These are phyloP conservation scores for Limnephilus lunatus DNA, from an alignment of 2,888 invertebrate species.

Conservation along the genomic window DNA sequence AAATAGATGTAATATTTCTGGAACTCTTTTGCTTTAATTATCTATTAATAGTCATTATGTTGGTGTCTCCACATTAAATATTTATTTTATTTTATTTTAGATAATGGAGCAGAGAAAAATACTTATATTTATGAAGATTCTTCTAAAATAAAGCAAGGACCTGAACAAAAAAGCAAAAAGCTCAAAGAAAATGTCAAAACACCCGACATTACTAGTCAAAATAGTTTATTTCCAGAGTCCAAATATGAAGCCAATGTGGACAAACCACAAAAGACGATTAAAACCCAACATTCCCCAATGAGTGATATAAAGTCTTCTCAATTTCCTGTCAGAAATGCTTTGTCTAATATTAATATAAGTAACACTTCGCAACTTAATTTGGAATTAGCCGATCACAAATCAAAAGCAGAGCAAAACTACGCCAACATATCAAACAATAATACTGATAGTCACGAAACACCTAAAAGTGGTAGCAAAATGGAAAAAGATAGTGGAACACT, in stretches of 20 bases:
- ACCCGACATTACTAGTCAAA: conserved; percentile 46
- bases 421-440: conserved; percentile 29
- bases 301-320: conserved; percentile 30
- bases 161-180: conserved; percentile 44
- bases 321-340: conserved; percentile 44
- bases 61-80: neutral
- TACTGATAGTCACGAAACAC: neutral
- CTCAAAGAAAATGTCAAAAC: conserved; percentile 39
- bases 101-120: conserved; percentile 32
- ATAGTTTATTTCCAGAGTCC: conserved; percentile 3
- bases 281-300: conserved; percentile 30
- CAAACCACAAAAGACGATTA: conserved; percentile 20
- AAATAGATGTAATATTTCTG: neutral
- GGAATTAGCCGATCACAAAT: conserved; percentile 38
- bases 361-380: conserved; percentile 47
- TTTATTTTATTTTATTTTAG: conserved; percentile 23
- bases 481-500: conserved; percentile 49
- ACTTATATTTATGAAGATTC: conserved; percentile 17
- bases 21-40: too few species aligned
- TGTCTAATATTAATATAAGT: conserved; percentile 44
- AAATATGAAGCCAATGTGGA: conserved; percentile 28
- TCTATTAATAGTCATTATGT: too few species aligned
- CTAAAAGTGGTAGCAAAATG: conserved; percentile 33
- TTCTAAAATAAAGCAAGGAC: conserved; percentile 23
- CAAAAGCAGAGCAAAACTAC: conserved; percentile 35